phyloP scores from a whole-genome alignment of 37 sponge, comb jelly and placozoan species.

The Oscarella lobularis region DNA sequence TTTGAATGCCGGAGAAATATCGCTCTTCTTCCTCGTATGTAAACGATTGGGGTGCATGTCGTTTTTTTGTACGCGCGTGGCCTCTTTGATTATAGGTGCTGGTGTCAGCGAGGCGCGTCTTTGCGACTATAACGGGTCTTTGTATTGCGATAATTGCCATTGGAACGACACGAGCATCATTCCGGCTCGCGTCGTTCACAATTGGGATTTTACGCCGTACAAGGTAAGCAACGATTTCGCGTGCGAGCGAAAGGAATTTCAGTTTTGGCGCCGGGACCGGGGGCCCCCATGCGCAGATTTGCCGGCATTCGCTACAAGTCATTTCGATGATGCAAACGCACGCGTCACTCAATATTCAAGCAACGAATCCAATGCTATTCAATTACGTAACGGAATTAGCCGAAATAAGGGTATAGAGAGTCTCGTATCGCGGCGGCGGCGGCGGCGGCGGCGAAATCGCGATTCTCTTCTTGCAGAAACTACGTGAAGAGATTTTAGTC shows the following conservation, averaged over 20 bases:
- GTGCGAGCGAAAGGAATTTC: too few relatives aligned
- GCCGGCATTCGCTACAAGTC: background rate
- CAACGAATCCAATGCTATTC: background rate
- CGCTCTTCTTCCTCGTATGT: slow-evolving; percentile 1
- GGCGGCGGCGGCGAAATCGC: background rate
- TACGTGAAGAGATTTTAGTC: slow-evolving; percentile 39
- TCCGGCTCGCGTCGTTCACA: slow-evolving; percentile 88
- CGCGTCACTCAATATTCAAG: background rate
- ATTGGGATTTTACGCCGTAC: slow-evolving; percentile 87
- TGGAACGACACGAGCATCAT: slow-evolving; percentile 50
- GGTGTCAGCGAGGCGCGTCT: slow-evolving; percentile 26
- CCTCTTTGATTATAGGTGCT: background rate
- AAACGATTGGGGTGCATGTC: too few relatives aligned
- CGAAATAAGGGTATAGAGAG: background rate
- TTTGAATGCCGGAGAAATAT: slow-evolving; percentile 35
- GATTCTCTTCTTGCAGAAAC: background rate
- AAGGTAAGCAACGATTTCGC: too few relatives aligned
- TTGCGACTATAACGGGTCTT: slow-evolving; percentile 87
- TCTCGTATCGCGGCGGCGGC: background rate
- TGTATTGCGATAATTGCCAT: slow-evolving; percentile 80
- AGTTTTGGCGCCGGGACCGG: too few relatives aligned
- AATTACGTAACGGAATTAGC: background rate
- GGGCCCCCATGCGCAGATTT: too few relatives aligned
- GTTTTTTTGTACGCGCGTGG: background rate
- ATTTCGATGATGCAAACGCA: background rate